These are phyloP conservation scores for Irena cyanogastra DNA, from an alignment of 2,113 vertebrate species.

Conservation along the genomic window DNA sequence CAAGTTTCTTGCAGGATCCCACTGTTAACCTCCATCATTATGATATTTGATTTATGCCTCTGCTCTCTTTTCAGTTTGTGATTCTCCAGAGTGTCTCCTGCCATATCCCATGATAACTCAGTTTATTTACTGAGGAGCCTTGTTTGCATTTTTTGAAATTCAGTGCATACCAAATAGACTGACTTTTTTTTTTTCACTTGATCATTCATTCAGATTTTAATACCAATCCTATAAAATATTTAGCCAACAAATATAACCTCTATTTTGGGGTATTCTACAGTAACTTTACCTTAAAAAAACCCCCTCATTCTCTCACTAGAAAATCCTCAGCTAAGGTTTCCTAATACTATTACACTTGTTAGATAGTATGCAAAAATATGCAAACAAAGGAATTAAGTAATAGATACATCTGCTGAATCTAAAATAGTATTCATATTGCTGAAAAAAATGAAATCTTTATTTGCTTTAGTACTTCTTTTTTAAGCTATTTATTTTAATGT, in stretches of 20 bases:
- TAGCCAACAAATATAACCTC: neutral
- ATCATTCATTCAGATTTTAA: neutral
- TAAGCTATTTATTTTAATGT: neutral
- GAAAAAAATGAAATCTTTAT: neutral
- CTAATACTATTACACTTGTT: neutral
- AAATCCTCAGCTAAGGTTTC: neutral
- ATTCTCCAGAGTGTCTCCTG: neutral
- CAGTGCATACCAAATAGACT: neutral
- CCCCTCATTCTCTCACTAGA: neutral
- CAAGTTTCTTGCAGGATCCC: neutral
- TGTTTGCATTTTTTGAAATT: neutral
- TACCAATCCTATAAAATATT: neutral
- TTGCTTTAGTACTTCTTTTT: neutral
- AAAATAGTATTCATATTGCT: neutral
- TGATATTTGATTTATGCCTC: neutral
- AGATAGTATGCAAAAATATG: neutral
- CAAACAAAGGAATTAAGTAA: neutral
- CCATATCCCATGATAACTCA: neutral
- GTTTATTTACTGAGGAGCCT: neutral
- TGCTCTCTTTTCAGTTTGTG: neutral
- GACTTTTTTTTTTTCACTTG: neutral
- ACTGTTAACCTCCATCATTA: neutral
- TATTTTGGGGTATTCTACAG: neutral
- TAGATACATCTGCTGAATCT: neutral
- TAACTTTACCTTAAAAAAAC: neutral